Evolutionary conservation across 2,113 vertebrate species (phyloP).

Genomic region (Serilophus lunatus): DNA sequence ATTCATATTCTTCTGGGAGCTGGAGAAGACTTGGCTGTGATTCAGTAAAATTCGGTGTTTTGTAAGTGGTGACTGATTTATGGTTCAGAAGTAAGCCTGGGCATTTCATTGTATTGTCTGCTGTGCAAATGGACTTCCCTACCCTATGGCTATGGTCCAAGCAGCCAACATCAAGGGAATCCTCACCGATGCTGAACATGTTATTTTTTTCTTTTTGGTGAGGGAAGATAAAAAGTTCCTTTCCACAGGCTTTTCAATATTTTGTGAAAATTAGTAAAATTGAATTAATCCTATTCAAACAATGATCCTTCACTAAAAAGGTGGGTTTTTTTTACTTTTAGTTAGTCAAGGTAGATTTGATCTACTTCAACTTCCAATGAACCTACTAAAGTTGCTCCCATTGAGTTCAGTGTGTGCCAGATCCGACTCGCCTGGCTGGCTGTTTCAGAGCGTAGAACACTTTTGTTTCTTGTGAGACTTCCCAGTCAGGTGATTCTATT

Average conservation of each 20-base stretch:
- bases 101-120: neutral
- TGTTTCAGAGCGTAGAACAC: neutral
- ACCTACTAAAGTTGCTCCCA: neutral
- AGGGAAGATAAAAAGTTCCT: neutral
- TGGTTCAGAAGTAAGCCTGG: neutral
- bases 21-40: neutral
- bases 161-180: rapidly evolving
- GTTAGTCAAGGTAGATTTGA: neutral
- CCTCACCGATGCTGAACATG: neutral
- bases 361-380: neutral
- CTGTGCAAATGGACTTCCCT: neutral
- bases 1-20: neutral
- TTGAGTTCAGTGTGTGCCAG: neutral
- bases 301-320: neutral
- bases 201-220: neutral
- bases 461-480: neutral
- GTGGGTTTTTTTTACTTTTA: neutral
- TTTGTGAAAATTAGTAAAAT: neutral
- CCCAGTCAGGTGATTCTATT: neutral
- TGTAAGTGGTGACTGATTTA: neutral
- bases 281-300: neutral
- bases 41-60: neutral
- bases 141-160: neutral
- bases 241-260: neutral
- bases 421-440: neutral